Evolutionary conservation across 2,113 vertebrate genomes (phyloP).

Genomic region (Hypanus sabinus): DNA sequence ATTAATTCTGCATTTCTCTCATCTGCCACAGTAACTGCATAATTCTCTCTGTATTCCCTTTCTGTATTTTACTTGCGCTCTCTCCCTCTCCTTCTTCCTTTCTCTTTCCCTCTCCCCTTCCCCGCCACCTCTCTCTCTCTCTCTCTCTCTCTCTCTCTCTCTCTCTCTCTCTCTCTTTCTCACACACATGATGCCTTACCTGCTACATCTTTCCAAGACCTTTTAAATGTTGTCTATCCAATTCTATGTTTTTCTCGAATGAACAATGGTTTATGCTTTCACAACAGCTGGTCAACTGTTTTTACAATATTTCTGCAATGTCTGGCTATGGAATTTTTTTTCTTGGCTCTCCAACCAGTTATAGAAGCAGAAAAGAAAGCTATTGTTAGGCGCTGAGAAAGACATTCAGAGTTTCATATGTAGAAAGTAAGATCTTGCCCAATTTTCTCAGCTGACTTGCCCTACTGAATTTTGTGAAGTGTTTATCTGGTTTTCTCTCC

Average conservation of each 20-base stretch:
- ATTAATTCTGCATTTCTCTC: too few relatives aligned
- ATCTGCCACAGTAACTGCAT: too few relatives aligned
- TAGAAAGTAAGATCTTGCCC: not conserved
- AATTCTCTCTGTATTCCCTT: too few relatives aligned
- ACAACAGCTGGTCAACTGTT: not conserved
- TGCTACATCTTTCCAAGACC: too few relatives aligned
- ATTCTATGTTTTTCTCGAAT: not conserved
- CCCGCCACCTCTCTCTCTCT: too few relatives aligned
- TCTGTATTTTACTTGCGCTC: too few relatives aligned
- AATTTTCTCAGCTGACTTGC: not conserved
- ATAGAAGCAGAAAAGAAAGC: not conserved
- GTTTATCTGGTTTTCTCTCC: not conserved
- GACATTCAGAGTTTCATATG: not conserved
- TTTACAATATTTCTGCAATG: not conserved
- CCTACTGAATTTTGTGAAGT: not conserved
- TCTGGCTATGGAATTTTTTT: not conserved
- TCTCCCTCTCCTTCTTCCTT: too few relatives aligned
- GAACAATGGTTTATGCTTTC: not conserved
- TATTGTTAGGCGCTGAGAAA: not conserved
- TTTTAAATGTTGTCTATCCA: too few relatives aligned
- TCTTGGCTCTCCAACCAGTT: not conserved
- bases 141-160: too few relatives aligned
- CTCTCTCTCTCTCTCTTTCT: too few relatives aligned
- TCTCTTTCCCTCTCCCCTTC: too few relatives aligned
- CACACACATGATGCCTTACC: too few relatives aligned